Percentiles rank a stretch among this genome's conserved stretches.
These are phyloP conservation scores for Ormia ochracea DNA, from an alignment of 2,888 invertebrate genomes.

Conservation along the genomic window DNA sequence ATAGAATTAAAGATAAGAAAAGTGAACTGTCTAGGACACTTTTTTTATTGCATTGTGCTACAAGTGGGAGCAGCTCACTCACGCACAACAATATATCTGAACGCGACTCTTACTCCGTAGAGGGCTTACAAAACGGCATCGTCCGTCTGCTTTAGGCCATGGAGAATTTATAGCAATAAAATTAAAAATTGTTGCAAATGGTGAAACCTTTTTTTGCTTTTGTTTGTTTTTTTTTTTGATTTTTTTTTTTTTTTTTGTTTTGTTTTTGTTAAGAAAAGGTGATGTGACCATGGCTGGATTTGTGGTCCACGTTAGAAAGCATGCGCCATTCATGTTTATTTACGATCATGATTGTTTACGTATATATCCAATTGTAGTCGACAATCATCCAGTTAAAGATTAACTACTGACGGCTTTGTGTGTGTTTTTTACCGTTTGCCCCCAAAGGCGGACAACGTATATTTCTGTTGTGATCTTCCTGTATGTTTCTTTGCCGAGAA, in stretches of 20 bases:
- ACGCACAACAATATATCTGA: no score
- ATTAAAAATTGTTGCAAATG: no score
- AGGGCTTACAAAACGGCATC: no score
- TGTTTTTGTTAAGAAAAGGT: background rate
- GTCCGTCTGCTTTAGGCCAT: no score
- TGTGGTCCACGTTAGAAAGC: constrained; percentile 39
- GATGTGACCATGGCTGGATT: background rate
- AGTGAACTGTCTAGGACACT: background rate
- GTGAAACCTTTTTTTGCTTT: no score
- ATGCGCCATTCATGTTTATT: constrained; percentile 51
- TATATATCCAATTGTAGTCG: constrained; percentile 50
- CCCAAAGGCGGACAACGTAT: constrained; percentile 52
- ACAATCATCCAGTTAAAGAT: constrained; percentile 54
- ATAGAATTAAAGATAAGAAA: background rate
- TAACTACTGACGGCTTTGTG: constrained; percentile 51
- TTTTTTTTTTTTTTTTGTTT: no score
- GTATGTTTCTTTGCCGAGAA: background rate
- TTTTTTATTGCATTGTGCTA: background rate
- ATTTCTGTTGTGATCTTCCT: constrained; percentile 49
- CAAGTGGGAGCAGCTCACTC: background rate
- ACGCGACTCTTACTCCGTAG: no score
- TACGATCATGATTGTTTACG: constrained; percentile 54
- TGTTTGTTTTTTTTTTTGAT: no score
- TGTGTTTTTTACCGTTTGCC: constrained; percentile 1
- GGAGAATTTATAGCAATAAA: no score